A percentile compares a stretch with the other conserved stretches of the same genome.
These are phyloP conservation scores for Pangasianodon gigas DNA, from an alignment of 2,113 vertebrate species.

Conservation along the genomic window DNA sequence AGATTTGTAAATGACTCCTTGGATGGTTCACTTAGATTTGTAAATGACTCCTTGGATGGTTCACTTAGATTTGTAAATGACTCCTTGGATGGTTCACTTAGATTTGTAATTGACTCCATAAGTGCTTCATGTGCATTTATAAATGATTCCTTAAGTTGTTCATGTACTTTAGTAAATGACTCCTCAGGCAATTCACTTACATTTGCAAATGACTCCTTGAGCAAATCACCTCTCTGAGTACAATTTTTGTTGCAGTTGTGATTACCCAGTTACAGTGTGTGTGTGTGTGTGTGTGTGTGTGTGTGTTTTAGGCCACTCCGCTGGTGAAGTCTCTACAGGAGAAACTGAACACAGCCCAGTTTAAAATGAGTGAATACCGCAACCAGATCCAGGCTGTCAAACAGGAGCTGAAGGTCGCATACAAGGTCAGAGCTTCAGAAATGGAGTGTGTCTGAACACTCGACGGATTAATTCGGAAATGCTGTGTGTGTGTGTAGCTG, in stretches of 20 bases:
- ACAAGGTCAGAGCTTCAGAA: slow-evolving; percentile 78
- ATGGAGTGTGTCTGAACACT: not conserved
- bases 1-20: not conserved
- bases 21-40: not conserved
- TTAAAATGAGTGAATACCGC: slow-evolving; percentile 84
- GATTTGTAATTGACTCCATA: not conserved
- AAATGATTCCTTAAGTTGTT: too few relatives aligned
- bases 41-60: not conserved
- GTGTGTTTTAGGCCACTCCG: slow-evolving; percentile 70
- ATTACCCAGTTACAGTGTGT: not conserved
- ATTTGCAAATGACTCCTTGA: not conserved
- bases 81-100: not conserved
- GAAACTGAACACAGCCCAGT: slow-evolving; percentile 78
- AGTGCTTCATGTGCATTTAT: too few relatives aligned
- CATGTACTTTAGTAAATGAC: not conserved
- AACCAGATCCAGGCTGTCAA: slow-evolving; percentile 85
- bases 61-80: not conserved
- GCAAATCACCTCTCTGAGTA: not conserved
- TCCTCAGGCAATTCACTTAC: not conserved
- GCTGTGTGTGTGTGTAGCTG: not conserved
- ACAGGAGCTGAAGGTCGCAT: slow-evolving; percentile 86
- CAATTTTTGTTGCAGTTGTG: not conserved
- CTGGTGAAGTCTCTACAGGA: slow-evolving; percentile 84
- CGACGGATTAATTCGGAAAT: not conserved
- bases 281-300: slow-evolving; percentile 25